phyloP scores from a whole-genome alignment of 2,888 invertebrate genomes.

The Acronicta leporina region DNA sequence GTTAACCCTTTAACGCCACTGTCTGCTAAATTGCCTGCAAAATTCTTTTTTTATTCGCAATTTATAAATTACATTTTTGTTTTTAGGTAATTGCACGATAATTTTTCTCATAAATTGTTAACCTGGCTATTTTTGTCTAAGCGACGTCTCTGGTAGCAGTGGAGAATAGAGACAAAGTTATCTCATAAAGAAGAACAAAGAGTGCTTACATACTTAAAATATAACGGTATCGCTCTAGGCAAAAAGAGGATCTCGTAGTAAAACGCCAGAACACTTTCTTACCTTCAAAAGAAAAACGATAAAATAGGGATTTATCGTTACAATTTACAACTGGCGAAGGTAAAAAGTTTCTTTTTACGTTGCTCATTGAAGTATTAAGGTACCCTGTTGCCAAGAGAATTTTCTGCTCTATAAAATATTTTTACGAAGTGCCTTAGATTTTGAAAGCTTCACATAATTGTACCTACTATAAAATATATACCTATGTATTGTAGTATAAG shows the following conservation, averaged over 20 bases:
- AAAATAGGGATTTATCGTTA: slow-evolving; percentile 44
- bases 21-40: slow-evolving; percentile 46
- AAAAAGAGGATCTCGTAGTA: slow-evolving; percentile 21
- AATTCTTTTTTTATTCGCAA: slow-evolving; percentile 32
- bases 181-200: slow-evolving; percentile 29
- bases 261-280: slow-evolving; percentile 32
- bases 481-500: too few species aligned
- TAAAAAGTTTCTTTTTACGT: slow-evolving; percentile 28
- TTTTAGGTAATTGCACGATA: background rate
- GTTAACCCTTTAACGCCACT: slow-evolving; percentile 64
- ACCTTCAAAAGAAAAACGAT: slow-evolving; percentile 52
- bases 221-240: slow-evolving; percentile 21
- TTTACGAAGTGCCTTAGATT: background rate
- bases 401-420: slow-evolving; percentile 13
- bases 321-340: slow-evolving; percentile 42
- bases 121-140: background rate
- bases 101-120: too few species aligned
- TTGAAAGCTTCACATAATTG: too few species aligned
- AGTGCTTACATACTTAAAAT: slow-evolving; percentile 10
- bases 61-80: slow-evolving; percentile 14
- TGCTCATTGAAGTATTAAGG: slow-evolving; percentile 20
- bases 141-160: background rate
- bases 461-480: background rate
- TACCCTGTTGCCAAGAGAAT: slow-evolving; percentile 11
- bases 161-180: slow-evolving; percentile 4